A percentile compares a stretch with the other conserved stretches of the same genome.
phyloP scores from a whole-genome alignment of 2,888 invertebrate genomes.

The Fragum sueziense region DNA sequence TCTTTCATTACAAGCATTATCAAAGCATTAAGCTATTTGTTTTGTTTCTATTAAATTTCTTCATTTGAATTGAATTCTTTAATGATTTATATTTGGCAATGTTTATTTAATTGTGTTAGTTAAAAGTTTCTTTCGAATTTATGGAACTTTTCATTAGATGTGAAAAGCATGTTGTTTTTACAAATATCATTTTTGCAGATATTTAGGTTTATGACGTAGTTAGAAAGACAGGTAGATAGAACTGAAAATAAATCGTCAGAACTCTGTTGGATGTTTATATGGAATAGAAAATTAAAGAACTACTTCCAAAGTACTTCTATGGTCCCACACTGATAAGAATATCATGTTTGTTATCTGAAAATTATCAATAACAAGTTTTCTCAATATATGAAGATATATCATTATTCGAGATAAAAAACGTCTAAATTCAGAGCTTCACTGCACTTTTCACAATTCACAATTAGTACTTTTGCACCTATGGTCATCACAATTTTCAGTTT shows the following conservation, averaged over 20 bases:
- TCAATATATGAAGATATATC: no score
- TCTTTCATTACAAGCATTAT: background rate
- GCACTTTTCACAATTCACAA: background rate
- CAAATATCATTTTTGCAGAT: background rate
- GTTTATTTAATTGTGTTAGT: background rate
- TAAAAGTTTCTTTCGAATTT: background rate
- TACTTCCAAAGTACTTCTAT: no score
- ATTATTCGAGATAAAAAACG: no score
- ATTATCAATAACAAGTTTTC: no score
- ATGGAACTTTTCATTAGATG: background rate
- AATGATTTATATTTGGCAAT: background rate
- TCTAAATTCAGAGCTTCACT: no score
- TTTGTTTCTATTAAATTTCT: background rate
- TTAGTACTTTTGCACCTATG: background rate
- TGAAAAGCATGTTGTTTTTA: constrained; percentile 5
- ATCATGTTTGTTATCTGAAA: no score
- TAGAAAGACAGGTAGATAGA: background rate
- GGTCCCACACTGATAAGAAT: no score
- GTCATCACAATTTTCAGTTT: background rate
- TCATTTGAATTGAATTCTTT: background rate
- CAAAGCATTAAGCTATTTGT: background rate
- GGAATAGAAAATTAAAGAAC: no score
- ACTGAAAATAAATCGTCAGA: no score
- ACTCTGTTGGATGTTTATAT: no score
- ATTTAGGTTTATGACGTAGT: background rate